Conservation (phyloP, 2,113 vertebrate species). For the Lepisosteus osseus region DNA sequence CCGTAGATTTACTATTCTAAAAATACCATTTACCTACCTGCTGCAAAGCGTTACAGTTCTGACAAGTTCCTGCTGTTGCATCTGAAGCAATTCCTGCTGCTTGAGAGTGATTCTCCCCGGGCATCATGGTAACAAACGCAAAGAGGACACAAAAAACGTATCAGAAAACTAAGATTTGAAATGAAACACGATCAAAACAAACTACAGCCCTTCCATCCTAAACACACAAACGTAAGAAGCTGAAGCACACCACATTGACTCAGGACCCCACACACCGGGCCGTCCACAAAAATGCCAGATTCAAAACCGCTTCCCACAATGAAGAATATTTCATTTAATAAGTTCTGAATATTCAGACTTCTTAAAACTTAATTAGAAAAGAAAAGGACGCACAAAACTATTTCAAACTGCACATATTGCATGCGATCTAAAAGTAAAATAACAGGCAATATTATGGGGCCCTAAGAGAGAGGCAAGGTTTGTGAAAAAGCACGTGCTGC, state of each 20-base stretch:
- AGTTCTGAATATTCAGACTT: no score
- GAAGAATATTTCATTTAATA: no score
- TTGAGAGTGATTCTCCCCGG: constrained; percentile 78
- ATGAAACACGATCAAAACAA: neutral
- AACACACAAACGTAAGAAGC: constrained; percentile 23
- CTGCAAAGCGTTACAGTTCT: constrained; percentile 81
- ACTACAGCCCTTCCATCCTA: neutral
- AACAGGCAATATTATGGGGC: no score
- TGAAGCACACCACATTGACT: constrained; percentile 24
- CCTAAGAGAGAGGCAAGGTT: no score
- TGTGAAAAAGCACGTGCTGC: no score
- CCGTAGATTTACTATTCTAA: no score
- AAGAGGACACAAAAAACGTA: constrained; percentile 10
- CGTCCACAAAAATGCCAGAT: constrained; percentile 23
- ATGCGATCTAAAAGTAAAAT: no score
- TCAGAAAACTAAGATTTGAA: neutral
- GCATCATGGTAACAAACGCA: constrained; percentile 78
- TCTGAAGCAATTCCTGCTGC: constrained; percentile 66
- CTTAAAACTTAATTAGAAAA: no score
- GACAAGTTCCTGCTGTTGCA: constrained; percentile 64
- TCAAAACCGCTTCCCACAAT: neutral
- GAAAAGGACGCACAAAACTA: no score
- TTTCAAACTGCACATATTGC: no score
- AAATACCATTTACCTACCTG: constrained; percentile 54
- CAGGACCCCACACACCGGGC: constrained; percentile 33